Percentiles rank a stretch among this genome's conserved stretches.
These are phyloP conservation scores for Antennarius maculatus DNA, from an alignment of 2,797 vertebrate species.

Conservation along the genomic window DNA sequence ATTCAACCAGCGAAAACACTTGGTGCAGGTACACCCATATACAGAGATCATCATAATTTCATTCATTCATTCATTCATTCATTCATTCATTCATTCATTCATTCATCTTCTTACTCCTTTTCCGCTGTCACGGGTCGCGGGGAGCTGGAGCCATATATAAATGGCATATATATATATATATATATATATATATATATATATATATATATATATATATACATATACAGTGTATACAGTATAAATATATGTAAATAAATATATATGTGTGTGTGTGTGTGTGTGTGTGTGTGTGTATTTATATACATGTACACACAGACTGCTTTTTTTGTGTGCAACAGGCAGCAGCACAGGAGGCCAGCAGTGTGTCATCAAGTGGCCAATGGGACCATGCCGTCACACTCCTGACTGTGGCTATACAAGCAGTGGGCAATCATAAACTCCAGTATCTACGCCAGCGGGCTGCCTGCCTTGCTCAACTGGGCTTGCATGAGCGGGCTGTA, in stretches of 20 bases:
- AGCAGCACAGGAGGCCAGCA: slow-evolving; percentile 85
- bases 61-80: too few species aligned
- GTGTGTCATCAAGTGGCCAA: slow-evolving; percentile 63
- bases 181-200: too few species aligned
- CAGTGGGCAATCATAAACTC: slow-evolving; percentile 62
- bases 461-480: slow-evolving; percentile 82
- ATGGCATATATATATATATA: too few species aligned
- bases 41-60: slow-evolving; percentile 1
- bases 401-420: slow-evolving; percentile 84
- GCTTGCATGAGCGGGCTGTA: slow-evolving; percentile 77
- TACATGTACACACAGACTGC: too few species aligned
- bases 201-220: too few species aligned
- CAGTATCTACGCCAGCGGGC: slow-evolving; percentile 84
- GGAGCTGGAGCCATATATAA: too few species aligned
- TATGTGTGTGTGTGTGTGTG: too few species aligned
- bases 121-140: too few species aligned
- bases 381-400: slow-evolving; percentile 83
- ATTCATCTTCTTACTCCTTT: too few species aligned
- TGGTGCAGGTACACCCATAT: slow-evolving; percentile 82
- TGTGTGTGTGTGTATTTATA: too few species aligned
- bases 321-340: slow-evolving; percentile 71
- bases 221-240: slow-evolving; percentile 5
- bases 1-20: slow-evolving; percentile 73
- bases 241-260: too few species aligned
- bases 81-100: too few species aligned